Conservation (phyloP, 2,888 invertebrate genomes). For the Sabatieria punctata region DNA sequence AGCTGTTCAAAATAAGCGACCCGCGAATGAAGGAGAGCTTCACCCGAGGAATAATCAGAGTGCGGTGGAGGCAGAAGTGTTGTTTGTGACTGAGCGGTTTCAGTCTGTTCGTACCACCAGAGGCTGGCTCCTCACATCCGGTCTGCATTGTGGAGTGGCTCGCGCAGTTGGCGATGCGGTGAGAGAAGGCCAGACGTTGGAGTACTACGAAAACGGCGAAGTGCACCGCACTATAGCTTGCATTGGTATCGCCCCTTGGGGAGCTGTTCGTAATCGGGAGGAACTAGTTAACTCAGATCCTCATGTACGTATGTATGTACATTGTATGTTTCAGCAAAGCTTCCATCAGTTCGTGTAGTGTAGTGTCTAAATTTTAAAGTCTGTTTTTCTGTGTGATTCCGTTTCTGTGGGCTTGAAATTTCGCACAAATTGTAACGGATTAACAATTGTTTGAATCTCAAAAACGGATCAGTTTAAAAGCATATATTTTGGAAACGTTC, state of each 20-base stretch:
- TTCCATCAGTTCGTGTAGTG: too few species aligned
- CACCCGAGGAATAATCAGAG: conserved; percentile 23
- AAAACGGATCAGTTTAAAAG: too few species aligned
- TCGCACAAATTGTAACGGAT: too few species aligned
- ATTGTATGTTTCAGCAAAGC: too few species aligned
- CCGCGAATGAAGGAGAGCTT: conserved; percentile 33
- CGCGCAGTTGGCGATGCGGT: conserved; percentile 35
- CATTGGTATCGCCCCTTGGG: neutral
- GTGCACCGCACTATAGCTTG: neutral
- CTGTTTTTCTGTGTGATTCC: too few species aligned
- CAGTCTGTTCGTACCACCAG: conserved; percentile 34
- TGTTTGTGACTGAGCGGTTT: conserved; percentile 5
- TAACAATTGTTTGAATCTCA: too few species aligned
- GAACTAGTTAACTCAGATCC: neutral
- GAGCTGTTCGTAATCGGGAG: neutral
- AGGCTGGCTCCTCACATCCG: conserved; percentile 36
- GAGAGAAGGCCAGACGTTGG: conserved; percentile 32
- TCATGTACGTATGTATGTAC: neutral
- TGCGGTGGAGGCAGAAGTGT: too few species aligned
- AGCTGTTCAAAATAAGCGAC: conserved; percentile 34
- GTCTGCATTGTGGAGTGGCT: conserved; percentile 34
- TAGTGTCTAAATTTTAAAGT: too few species aligned
- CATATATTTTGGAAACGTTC: too few species aligned
- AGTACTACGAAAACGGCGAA: neutral
- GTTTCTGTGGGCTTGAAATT: too few species aligned